phyloP scores from a whole-genome alignment of 1,140 invertebrate genomes.

The Leptopilina boulardi region DNA sequence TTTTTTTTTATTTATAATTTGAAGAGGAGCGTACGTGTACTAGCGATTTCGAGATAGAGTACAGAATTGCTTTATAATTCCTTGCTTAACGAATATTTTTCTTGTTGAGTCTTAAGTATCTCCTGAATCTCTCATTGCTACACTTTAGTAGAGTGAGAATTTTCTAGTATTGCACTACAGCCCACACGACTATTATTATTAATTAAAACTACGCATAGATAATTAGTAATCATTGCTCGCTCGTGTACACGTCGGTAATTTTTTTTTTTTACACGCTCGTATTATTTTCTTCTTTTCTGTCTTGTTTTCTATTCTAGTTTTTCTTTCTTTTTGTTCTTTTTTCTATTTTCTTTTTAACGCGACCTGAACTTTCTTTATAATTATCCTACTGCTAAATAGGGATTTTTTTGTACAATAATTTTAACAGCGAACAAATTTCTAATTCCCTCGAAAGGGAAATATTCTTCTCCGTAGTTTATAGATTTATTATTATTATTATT shows the following conservation, averaged over 20 bases:
- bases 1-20: slow-evolving; percentile 17
- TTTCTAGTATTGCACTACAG: slow-evolving; percentile 52
- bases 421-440: neutral
- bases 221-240: slow-evolving; percentile 41
- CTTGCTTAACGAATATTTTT: slow-evolving; percentile 20
- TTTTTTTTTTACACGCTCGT: slow-evolving; percentile 44
- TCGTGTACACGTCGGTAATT: slow-evolving; percentile 48
- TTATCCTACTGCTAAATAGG: neutral
- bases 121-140: slow-evolving; percentile 51
- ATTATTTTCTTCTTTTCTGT: slow-evolving; percentile 22
- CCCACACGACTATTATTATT: slow-evolving; percentile 49
- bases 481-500: neutral
- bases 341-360: neutral
- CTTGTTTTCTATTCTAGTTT: neutral
- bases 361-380: neutral
- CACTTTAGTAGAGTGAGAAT: slow-evolving; percentile 55
- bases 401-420: neutral
- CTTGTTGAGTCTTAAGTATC: slow-evolving; percentile 41
- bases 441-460: neutral
- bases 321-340: neutral
- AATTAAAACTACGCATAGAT: slow-evolving; percentile 52
- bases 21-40: neutral
- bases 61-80: slow-evolving; percentile 14
- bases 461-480: neutral
- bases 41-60: slow-evolving; percentile 10